Evolutionary conservation across 2,797 vertebrate genomes (phyloP), one percentile per base, ranked within the genome.

Genomic region (Gastrophryne carolinensis): DNA sequence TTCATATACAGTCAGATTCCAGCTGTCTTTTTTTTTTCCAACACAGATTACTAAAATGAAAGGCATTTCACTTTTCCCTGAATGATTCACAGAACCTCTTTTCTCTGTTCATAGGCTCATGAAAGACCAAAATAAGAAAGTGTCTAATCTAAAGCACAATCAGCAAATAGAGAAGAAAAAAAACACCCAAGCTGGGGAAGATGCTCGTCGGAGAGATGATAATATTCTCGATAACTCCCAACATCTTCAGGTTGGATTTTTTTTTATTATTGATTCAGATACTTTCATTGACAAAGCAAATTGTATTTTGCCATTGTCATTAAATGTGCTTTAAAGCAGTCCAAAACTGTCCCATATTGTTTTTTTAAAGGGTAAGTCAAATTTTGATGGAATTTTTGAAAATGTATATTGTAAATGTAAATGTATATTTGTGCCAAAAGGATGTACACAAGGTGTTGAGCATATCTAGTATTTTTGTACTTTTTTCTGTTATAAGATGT

Each of bases 121-220:
- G 87, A 99, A 99, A 87, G 98, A 99, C 81, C 94, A 94, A 85
- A 93, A 83, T 75, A 99, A 98, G 88, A 99, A 98, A 80, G 93
- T 94, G 73, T 86, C 92, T 75, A 98, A 94, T 79, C 90, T 99
- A 83, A 99, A 98, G 86, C 88, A 97, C 82, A 97, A 95, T 82
- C 93, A 94, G 70, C 95, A 97, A 79, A 80, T 93, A 74, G 98
- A 99, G 81, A 99, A 98, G 85, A 99, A 99, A 86, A 94, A 91
- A 80, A 93, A 94, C 52, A 92, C 94, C 17, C 94, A 93, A 78
- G 85, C 93, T 52, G 34, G 93, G 50, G 92, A 93, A 82, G 97
- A 98, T 85, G 86, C 86, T 53, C 95, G 96, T 63, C 94, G 97
- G 19, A 82, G 90, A 62, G 92, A 93, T 73, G 97, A 99, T 72